A percentile compares a stretch with the other conserved stretches of the same genome.
These are phyloP conservation scores for Spodoptera frugiperda DNA, from an alignment of 1,140 invertebrate species.

Conservation along the genomic window DNA sequence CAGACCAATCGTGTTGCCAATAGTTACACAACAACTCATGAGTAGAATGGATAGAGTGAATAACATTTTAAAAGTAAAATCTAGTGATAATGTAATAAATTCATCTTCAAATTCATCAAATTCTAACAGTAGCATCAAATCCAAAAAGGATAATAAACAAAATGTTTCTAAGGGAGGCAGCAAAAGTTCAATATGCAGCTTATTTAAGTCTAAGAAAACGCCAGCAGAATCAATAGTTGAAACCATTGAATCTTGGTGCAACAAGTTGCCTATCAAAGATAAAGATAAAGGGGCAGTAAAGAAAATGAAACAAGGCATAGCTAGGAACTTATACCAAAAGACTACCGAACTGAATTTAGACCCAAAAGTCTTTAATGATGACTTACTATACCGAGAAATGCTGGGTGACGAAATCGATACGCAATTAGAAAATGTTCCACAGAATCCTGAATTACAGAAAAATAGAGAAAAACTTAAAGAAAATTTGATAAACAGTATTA, in stretches of 20 bases:
- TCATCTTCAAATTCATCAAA: slow-evolving; percentile 1
- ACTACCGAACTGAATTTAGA: slow-evolving; percentile 62
- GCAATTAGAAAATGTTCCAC: slow-evolving; percentile 54
- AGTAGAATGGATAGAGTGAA: slow-evolving; percentile 57
- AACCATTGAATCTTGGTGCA: slow-evolving; percentile 61
- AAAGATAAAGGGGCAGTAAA: slow-evolving; percentile 43
- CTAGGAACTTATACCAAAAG: slow-evolving; percentile 62
- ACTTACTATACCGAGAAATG: slow-evolving; percentile 56
- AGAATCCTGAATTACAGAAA: slow-evolving; percentile 46
- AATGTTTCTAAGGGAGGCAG: slow-evolving; percentile 35
- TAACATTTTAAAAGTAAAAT: neutral
- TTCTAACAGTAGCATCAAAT: neutral
- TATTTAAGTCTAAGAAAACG: slow-evolving; percentile 13
- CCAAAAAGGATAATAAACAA: slow-evolving; percentile 15
- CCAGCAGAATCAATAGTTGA: slow-evolving; percentile 57
- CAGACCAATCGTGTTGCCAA: slow-evolving; percentile 54
- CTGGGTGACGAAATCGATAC: slow-evolving; percentile 59
- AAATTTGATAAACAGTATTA: slow-evolving; percentile 49
- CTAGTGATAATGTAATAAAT: too few relatives aligned
- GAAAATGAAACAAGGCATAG: slow-evolving; percentile 56
- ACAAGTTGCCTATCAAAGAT: slow-evolving; percentile 55
- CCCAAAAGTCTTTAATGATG: slow-evolving; percentile 58
- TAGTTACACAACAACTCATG: slow-evolving; percentile 59
- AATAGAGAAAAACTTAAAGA: slow-evolving; percentile 46
- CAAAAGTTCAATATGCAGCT: slow-evolving; percentile 3